Percentiles rank a stretch among this genome's conserved stretches.
Evolutionary conservation across 1,140 invertebrate genomes (phyloP).

Genomic region (Whitmania pigra): DNA sequence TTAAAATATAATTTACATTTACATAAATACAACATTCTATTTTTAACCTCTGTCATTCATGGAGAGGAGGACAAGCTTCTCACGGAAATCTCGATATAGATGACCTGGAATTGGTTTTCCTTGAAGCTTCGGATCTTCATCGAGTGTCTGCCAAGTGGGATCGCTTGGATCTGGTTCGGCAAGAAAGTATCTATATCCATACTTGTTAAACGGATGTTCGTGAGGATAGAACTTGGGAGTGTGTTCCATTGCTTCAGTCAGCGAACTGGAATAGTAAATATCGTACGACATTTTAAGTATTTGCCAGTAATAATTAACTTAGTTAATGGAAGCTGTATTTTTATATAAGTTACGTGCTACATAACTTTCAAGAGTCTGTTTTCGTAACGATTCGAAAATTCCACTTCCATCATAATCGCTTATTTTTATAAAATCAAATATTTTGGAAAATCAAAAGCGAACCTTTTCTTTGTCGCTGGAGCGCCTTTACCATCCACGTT

Average conservation of each 20-base stretch:
- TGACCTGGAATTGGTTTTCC: slow-evolving; percentile 95
- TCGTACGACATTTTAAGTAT: background rate
- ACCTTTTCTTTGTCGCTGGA: no score
- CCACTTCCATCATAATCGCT: no score
- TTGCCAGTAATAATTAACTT: no score
- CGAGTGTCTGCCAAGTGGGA: slow-evolving; percentile 78
- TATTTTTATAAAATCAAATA: no score
- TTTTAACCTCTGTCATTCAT: slow-evolving; percentile 66
- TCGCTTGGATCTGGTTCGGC: slow-evolving; percentile 95
- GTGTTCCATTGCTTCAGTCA: slow-evolving; percentile 46
- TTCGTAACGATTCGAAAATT: no score
- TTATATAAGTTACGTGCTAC: no score
- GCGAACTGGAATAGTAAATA: slow-evolving; percentile 28
- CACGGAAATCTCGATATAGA: slow-evolving; percentile 78
- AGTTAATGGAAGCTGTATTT: no score
- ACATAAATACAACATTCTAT: no score
- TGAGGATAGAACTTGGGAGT: slow-evolving; percentile 84
- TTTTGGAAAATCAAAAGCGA: no score
- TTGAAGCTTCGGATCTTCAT: slow-evolving; percentile 82
- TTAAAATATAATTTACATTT: no score
- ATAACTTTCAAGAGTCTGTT: no score
- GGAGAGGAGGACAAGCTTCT: slow-evolving; percentile 74
- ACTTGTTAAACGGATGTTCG: slow-evolving; percentile 96
- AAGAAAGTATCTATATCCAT: slow-evolving; percentile 88
- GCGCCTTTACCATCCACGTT: no score